Conservation (phyloP, 2,113 vertebrate genomes). For the Podocnemis expansa region DNA sequence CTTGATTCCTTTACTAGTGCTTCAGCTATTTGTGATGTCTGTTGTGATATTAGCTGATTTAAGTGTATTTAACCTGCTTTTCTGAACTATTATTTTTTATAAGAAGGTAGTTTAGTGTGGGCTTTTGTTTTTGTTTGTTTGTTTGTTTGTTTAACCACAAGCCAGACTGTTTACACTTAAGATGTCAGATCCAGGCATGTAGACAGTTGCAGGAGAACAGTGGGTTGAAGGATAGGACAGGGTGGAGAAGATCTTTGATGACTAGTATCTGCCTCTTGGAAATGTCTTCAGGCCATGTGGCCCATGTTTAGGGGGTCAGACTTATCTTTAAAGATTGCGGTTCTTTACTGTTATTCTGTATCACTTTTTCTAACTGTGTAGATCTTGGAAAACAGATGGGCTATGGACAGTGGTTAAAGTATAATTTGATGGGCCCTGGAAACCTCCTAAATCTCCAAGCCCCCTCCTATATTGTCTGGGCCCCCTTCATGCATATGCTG, state of each 20-base stretch:
- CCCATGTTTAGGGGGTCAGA: background rate
- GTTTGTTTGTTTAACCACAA: background rate
- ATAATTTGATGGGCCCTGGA: too few species aligned
- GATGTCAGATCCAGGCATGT: constrained; percentile 22
- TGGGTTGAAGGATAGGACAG: constrained; percentile 33
- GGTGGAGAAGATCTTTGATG: background rate
- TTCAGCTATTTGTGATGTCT: constrained; percentile 29
- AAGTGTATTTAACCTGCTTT: constrained; percentile 21
- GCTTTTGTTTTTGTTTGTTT: background rate
- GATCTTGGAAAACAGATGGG: background rate
- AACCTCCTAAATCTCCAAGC: too few species aligned
- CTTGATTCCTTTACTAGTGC: background rate
- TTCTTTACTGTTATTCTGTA: background rate
- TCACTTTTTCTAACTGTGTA: background rate
- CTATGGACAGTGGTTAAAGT: too few species aligned
- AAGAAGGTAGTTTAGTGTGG: background rate
- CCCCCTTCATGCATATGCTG: too few species aligned
- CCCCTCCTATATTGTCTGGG: too few species aligned
- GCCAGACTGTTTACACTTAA: background rate
- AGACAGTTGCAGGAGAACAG: constrained; percentile 45
- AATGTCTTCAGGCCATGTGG: background rate
- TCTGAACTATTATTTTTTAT: constrained; percentile 28
- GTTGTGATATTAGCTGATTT: background rate
- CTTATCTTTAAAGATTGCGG: background rate
- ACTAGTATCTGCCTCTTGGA: constrained; percentile 41